Evolutionary conservation across 2,113 vertebrate genomes (phyloP).

Genomic region (Takifugu flavidus): DNA sequence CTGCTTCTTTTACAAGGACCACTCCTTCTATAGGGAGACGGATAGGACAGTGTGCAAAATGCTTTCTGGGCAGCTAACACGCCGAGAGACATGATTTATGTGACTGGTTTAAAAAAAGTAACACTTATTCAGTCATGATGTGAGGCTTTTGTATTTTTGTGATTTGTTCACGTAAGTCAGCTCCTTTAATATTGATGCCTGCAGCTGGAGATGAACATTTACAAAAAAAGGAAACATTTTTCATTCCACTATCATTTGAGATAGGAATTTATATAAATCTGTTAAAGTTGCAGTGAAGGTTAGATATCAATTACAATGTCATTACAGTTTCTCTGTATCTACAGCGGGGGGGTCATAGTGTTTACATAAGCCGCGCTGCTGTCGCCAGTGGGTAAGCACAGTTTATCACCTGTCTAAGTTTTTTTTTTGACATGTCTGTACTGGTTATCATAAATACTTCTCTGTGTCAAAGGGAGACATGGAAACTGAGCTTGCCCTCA

Average conservation of each 20-base stretch:
- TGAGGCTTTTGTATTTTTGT: no score
- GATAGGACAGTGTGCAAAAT: constrained; percentile 3
- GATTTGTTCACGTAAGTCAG: no score
- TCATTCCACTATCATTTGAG: neutral
- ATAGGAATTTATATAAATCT: neutral
- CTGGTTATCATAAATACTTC: constrained; percentile 72
- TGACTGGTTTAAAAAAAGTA: neutral
- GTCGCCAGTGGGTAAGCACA: constrained; percentile 79
- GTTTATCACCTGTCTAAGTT: constrained; percentile 77
- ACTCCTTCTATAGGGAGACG: constrained; percentile 1
- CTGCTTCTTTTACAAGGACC: constrained; percentile 13
- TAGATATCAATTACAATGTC: constrained; percentile 68
- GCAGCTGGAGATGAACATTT: no score
- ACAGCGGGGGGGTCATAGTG: constrained; percentile 63
- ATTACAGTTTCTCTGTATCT: constrained; percentile 80
- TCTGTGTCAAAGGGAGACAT: constrained; percentile 80
- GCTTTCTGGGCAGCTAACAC: constrained; percentile 9
- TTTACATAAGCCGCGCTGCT: constrained; percentile 79
- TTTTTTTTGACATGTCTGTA: constrained; percentile 81
- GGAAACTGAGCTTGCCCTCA: no score
- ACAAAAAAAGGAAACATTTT: neutral
- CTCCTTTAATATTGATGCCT: no score
- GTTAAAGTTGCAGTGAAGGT: neutral
- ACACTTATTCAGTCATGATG: no score
- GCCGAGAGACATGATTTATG: neutral